A percentile compares a stretch with the other conserved stretches of the same genome.
Evolutionary conservation across 2,113 vertebrate genomes (phyloP).

Genomic region (Takifugu bimaculatus): DNA sequence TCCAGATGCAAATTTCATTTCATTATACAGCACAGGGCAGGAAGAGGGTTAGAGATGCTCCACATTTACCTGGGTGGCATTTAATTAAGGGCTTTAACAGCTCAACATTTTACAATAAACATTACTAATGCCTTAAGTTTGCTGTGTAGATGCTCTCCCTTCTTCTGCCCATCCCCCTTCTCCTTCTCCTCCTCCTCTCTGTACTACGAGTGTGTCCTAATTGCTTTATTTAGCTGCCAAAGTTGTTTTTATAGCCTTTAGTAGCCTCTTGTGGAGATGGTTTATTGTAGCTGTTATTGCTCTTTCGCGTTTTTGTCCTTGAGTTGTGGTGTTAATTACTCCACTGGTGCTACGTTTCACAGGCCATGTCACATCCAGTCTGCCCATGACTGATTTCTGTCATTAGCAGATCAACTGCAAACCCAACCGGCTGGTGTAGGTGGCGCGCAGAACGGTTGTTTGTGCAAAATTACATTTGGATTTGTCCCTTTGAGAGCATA

Average conservation of each 20-base stretch:
- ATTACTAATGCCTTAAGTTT: neutral
- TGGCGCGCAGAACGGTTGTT: constrained; percentile 29
- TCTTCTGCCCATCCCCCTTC: neutral
- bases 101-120: constrained; percentile 8
- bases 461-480: neutral
- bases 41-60: neutral
- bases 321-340: constrained; percentile 43
- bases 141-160: constrained; percentile 12
- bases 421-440: constrained; percentile 48
- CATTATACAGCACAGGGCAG: neutral
- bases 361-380: neutral
- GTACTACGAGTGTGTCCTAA: constrained; percentile 28
- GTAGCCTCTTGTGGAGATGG: constrained; percentile 28
- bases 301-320: neutral
- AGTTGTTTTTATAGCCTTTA: constrained; percentile 42
- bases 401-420: constrained; percentile 18
- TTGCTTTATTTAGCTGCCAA: constrained; percentile 52
- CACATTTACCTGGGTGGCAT: constrained; percentile 7
- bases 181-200: neutral
- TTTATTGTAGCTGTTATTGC: constrained; percentile 1
- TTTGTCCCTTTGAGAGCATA: constrained; percentile 2
- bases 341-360: constrained; percentile 34
- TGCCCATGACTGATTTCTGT: constrained; percentile 51
- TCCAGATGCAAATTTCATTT: constrained; percentile 6
- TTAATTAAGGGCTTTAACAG: constrained; percentile 12